A percentile compares a stretch with the other conserved stretches of the same genome.
phyloP scores from a whole-genome alignment of 2,113 vertebrate genomes.

The Cryptoleucopteryx plumbea region DNA sequence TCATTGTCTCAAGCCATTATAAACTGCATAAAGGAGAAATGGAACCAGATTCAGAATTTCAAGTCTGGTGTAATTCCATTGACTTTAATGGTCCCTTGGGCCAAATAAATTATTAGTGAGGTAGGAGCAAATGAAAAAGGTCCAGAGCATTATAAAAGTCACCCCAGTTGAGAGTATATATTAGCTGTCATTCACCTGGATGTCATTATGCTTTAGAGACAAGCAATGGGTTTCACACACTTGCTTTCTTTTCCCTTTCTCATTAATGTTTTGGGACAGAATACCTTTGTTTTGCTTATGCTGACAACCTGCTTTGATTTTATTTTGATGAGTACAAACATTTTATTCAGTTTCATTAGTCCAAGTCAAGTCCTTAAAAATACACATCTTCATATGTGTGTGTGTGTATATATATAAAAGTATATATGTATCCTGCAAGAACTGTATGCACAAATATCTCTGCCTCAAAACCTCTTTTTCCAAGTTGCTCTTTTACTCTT shows the following conservation, averaged over 20 bases:
- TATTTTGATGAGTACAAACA: background rate
- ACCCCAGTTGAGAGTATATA: background rate
- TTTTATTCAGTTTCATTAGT: background rate
- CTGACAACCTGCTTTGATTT: background rate
- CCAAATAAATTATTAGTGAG: background rate
- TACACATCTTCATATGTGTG: accelerated
- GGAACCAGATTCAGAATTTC: background rate
- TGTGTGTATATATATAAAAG: no score
- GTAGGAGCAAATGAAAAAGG: background rate
- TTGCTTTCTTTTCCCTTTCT: background rate
- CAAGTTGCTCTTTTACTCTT: background rate
- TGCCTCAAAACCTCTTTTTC: background rate
- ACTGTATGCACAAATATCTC: background rate
- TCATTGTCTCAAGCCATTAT: background rate
- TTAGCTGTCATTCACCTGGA: background rate
- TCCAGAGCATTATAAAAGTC: background rate
- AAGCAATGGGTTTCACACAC: background rate
- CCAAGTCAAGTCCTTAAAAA: background rate
- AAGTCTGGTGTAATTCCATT: background rate
- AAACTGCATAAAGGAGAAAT: background rate
- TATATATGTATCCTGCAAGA: background rate
- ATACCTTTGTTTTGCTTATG: background rate
- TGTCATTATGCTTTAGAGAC: background rate
- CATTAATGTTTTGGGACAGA: background rate
- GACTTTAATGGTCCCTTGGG: background rate